A percentile compares a stretch with the other conserved stretches of the same genome.
phyloP scores from a whole-genome alignment of 2,797 vertebrate genomes.

The Siniperca scherzeri region DNA sequence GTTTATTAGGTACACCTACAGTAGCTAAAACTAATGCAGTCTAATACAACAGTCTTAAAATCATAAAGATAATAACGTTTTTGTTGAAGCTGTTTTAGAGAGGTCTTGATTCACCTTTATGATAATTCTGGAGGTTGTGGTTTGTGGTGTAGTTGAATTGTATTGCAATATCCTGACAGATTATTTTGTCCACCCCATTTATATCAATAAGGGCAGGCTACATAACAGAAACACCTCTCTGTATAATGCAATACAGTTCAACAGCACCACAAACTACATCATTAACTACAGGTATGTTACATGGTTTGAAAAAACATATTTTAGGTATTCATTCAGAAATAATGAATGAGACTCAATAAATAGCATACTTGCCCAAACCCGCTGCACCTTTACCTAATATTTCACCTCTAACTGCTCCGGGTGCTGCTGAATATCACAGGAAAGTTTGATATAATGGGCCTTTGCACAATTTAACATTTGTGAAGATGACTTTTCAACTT shows the following conservation, averaged over 20 bases:
- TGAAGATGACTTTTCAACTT: conserved; percentile 10
- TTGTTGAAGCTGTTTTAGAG: neutral
- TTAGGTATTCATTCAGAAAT: neutral
- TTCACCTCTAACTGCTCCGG: conserved; percentile 13
- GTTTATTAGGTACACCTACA: neutral
- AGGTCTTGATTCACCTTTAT: neutral
- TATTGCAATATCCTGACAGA: too few relatives aligned
- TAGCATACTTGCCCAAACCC: neutral
- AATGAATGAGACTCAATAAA: conserved; percentile 1
- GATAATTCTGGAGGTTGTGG: neutral
- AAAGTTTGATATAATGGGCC: conserved; percentile 13
- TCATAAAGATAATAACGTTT: neutral
- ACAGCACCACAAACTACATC: neutral
- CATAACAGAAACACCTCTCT: neutral
- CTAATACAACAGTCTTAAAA: neutral
- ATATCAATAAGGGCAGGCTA: neutral
- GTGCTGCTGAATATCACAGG: conserved; percentile 13
- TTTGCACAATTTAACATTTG: conserved; percentile 24
- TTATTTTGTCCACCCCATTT: neutral
- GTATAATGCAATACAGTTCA: neutral
- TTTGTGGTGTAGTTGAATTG: neutral
- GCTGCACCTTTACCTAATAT: neutral
- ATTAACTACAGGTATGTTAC: too few relatives aligned
- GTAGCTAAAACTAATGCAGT: neutral
- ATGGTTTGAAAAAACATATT: neutral